Conservation (phyloP, 1,140 invertebrate genomes). For the Drosophila sturtevanti region DNA sequence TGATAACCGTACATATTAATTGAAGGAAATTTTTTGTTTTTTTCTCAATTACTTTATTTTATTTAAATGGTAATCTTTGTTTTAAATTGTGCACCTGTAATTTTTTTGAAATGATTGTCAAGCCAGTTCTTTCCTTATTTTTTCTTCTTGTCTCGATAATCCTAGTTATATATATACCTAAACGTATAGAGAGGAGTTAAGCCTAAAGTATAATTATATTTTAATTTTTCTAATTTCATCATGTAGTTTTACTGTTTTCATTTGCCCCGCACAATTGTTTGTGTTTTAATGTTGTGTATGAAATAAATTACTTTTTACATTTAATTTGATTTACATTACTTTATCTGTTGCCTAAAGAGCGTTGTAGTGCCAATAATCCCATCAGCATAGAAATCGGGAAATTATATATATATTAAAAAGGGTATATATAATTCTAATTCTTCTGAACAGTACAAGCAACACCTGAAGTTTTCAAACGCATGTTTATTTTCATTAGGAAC, state of each 20-base stretch:
- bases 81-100: slow-evolving; percentile 38
- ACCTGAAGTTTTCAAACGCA: slow-evolving; percentile 82
- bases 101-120: slow-evolving; percentile 62
- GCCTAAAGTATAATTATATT: slow-evolving; percentile 29
- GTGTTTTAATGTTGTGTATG: slow-evolving; percentile 70
- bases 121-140: slow-evolving; percentile 23
- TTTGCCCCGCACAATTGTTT: slow-evolving; percentile 34
- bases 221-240: slow-evolving; percentile 35
- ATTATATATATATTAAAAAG: slow-evolving; percentile 29
- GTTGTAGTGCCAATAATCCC: slow-evolving; percentile 50
- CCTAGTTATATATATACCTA: slow-evolving; percentile 12
- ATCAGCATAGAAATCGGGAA: slow-evolving; percentile 33
- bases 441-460: slow-evolving; percentile 81
- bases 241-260: slow-evolving; percentile 48
- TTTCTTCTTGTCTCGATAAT: slow-evolving; percentile 39
- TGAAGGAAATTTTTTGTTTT: slow-evolving; percentile 28
- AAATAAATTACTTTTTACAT: slow-evolving; percentile 64
- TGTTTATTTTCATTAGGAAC: slow-evolving; percentile 79
- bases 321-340: slow-evolving; percentile 18
- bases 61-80: not conserved
- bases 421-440: slow-evolving; percentile 53
- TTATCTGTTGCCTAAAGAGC: slow-evolving; percentile 14
- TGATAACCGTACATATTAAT: slow-evolving; percentile 60
- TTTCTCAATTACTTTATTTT: slow-evolving; percentile 26
- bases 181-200: slow-evolving; percentile 14